Percentiles rank a stretch among this genome's conserved stretches.
Conservation (phyloP, 1,140 invertebrate genomes). For the Ladona fulva region DNA sequence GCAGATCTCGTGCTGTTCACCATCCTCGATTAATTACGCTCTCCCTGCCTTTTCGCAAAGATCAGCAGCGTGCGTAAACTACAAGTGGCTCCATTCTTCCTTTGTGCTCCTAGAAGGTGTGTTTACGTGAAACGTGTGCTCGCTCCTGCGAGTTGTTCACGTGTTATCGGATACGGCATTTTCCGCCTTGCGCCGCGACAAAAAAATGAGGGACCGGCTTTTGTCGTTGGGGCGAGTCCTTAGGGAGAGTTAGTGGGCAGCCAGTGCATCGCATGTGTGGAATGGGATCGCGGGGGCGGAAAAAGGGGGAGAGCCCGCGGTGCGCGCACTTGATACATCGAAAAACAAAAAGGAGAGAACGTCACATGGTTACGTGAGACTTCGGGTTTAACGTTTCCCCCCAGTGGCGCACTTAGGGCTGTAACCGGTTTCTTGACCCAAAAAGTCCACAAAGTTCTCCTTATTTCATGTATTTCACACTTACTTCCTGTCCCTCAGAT, state of each 20-base stretch:
- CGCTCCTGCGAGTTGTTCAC: no score
- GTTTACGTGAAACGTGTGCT: no score
- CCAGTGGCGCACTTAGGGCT: neutral
- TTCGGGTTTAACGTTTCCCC: neutral
- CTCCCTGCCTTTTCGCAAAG: no score
- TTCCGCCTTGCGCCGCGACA: neutral
- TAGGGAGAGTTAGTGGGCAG: neutral
- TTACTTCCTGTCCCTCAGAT: neutral
- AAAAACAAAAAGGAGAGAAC: neutral
- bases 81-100: no score
- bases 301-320: neutral
- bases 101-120: no score
- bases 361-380: neutral
- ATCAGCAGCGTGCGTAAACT: no score
- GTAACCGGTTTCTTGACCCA: neutral
- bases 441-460: neutral
- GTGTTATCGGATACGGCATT: no score
- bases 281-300: neutral
- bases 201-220: neutral
- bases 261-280: neutral
- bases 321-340: neutral
- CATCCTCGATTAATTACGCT: no score
- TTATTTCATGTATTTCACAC: neutral
- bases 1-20: no score
- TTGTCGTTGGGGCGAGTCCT: no score